Evolutionary conservation across 2,888 invertebrate species (phyloP).

Genomic region (Aleiodes leptofemur): DNA sequence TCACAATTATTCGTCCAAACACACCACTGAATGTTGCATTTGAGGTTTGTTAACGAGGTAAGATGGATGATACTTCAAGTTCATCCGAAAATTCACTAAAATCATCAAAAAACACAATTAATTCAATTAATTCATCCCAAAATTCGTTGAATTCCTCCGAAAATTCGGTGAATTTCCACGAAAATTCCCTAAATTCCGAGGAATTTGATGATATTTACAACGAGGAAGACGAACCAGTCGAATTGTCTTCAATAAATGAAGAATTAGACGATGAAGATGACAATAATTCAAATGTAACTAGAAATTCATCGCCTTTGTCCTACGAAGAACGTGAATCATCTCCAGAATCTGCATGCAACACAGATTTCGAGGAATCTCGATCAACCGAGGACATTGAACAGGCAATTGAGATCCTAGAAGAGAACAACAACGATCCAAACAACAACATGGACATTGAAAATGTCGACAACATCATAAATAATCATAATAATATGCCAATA

Average conservation of each 20-base stretch:
- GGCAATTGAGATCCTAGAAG: slow-evolving; percentile 57
- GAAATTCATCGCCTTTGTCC: slow-evolving; percentile 4
- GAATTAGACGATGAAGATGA: neutral
- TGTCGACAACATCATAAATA: slow-evolving; percentile 1
- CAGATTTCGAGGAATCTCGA: neutral
- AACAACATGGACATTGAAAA: slow-evolving; percentile 60
- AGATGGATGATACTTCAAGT: slow-evolving; percentile 17
- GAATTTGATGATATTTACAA: neutral
- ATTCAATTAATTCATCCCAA: too few relatives aligned
- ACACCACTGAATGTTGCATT: slow-evolving; percentile 20
- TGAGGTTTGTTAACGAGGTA: slow-evolving; percentile 3
- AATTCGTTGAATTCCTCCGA: too few relatives aligned
- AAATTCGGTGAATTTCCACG: too few relatives aligned
- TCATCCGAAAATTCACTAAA: neutral
- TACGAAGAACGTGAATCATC: neutral
- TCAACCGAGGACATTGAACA: neutral
- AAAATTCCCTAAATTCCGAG: too few relatives aligned
- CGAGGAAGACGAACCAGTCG: neutral
- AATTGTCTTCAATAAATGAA: neutral
- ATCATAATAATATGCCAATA: neutral
- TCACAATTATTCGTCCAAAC: too few relatives aligned
- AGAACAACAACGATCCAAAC: slow-evolving; percentile 67
- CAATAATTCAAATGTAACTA: neutral
- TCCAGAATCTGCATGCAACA: neutral
- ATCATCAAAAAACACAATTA: neutral